Evolutionary conservation across 2,113 vertebrate genomes (phyloP), one percentile per base, ranked within the genome.

Genomic region (Carettochelys insculpta): DNA sequence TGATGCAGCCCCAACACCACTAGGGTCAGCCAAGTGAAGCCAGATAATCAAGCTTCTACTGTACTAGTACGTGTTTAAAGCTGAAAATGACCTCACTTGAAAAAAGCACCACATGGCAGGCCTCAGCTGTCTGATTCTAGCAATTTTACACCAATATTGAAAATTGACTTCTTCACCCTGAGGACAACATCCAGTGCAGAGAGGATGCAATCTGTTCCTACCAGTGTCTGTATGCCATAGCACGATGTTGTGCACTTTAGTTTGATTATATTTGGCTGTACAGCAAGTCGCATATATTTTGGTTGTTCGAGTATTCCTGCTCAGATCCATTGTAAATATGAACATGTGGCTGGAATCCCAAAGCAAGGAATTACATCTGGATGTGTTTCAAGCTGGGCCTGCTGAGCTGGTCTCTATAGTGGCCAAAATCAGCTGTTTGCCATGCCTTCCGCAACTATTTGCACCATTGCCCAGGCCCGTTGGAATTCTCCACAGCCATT

Each of bases 371-470:
- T 38, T 22, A 27, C 43, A 4, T 7, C 3, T 1, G 0, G 71
- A 45, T 20, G 24, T 9, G 0, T 6, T 19, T 38, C 51, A 2
- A 6, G 14, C 51, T 58, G 38, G 71, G 2, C 14, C 17, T 1
- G 0, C 5, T 34, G 1, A 16, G 86, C 10, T 71, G 75, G 88
- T 71, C 76, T 56, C 38, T 11, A 8, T 79, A 65, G 8, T 2
- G 0, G 9, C 53, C 53, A 10, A 19, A 81, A 58, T 38, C 53
- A n/a, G 11, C 65, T 19, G 22, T 27, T 3, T 4, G 54, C 29
- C 41, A 58, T 56, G 12, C 43, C 25, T 1, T 0, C 1, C 14
- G 0, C 1, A 29, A 48, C 1, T 0, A 52, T 8, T 25, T 54
- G 77, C 41, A 0, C 68, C 24, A 16, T 7, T 2, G 45, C 34